Conservation (phyloP, 2,113 vertebrate species). For the Tinamus guttatus region DNA sequence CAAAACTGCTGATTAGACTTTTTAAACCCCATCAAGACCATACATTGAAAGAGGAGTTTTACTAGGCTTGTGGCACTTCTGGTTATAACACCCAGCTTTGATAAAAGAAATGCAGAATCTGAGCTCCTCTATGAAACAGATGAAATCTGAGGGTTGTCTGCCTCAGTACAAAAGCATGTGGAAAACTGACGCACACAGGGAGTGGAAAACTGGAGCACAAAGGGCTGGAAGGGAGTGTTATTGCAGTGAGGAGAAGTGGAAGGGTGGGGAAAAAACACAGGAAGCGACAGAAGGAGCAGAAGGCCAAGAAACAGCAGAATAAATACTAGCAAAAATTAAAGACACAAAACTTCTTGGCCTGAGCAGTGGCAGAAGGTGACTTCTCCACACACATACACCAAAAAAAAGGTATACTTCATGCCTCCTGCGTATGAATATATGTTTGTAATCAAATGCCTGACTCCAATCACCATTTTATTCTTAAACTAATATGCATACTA, state of each 20-base stretch:
- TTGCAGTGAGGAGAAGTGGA: background rate
- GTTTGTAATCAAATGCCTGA: background rate
- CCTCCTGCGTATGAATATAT: background rate
- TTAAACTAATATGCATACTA: background rate
- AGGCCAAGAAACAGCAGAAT: background rate
- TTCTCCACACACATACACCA: background rate
- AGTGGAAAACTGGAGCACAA: background rate
- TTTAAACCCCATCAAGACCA: background rate
- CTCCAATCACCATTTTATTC: background rate
- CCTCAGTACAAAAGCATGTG: background rate
- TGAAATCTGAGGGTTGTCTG: background rate
- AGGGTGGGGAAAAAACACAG: background rate
- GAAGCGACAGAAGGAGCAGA: background rate
- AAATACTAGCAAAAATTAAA: background rate
- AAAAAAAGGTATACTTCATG: background rate
- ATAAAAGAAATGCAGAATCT: background rate
- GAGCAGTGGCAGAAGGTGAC: background rate
- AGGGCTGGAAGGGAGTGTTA: background rate
- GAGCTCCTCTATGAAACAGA: background rate
- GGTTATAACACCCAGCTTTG: background rate
- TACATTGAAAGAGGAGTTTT: background rate
- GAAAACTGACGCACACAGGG: background rate
- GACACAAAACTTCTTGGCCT: background rate
- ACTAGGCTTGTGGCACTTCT: background rate
- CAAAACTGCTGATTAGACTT: background rate